phyloP scores from a whole-genome alignment of 2,113 vertebrate species.

The Halichoerus grypus region DNA sequence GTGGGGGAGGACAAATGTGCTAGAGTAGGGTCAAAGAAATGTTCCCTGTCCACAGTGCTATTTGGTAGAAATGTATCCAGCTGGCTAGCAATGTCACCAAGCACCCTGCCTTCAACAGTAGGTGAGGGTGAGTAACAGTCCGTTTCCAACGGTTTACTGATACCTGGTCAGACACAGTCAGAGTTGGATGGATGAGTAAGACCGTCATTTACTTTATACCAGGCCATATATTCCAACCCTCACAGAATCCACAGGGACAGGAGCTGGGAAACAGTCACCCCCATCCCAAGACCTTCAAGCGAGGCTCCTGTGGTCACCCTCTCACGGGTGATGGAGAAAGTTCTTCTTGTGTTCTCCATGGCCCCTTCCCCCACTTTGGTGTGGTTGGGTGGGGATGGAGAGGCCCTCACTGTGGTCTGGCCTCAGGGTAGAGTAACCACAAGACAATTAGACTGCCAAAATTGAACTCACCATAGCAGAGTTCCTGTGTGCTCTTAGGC shows the following conservation, averaged over 20 bases:
- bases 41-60: rapidly evolving
- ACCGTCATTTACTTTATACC: no score
- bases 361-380: constrained; percentile 46
- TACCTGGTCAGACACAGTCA: rapidly evolving
- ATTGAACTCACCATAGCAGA: background rate
- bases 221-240: rapidly evolving
- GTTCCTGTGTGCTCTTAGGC: background rate
- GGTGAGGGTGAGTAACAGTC: background rate
- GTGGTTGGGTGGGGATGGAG: constrained; percentile 11
- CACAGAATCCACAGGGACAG: background rate
- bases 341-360: background rate
- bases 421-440: constrained; percentile 58
- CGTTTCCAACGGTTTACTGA: background rate
- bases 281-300: background rate
- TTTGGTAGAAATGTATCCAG: background rate
- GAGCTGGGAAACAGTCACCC: no score
- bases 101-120: background rate
- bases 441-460: constrained; percentile 28
- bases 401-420: constrained; percentile 59
- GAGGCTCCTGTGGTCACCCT: background rate
- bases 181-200: background rate
- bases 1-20: background rate
- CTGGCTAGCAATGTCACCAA: rapidly evolving
- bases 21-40: background rate
- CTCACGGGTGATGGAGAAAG: background rate